phyloP scores from a whole-genome alignment of 2,888 invertebrate genomes.

The Trichopria drosophilae region DNA sequence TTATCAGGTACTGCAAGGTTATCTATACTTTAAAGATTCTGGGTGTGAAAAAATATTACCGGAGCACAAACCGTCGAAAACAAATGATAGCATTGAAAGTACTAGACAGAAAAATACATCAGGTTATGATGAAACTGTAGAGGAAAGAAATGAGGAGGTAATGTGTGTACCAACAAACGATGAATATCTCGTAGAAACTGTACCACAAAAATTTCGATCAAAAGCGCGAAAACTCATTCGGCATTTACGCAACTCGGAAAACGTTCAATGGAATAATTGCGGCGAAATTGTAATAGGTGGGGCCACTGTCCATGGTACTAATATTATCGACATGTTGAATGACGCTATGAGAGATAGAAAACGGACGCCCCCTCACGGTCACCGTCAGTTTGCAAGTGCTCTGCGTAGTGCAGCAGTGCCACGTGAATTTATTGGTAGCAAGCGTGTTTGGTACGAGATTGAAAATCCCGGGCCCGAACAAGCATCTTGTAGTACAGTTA shows the following conservation, averaged over 20 bases:
- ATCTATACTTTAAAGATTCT: slow-evolving; percentile 7
- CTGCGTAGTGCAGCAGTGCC: no score
- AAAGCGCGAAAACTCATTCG: slow-evolving; percentile 5
- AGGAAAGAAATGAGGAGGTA: not conserved
- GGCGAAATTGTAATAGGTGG: slow-evolving; percentile 15
- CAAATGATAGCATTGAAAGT: no score
- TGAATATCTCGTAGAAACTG: not conserved
- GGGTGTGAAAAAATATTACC: no score
- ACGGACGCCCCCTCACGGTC: not conserved
- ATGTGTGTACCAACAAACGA: not conserved
- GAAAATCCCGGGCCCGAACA: slow-evolving; percentile 20
- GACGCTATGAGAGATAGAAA: slow-evolving; percentile 14
- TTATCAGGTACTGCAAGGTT: slow-evolving; percentile 19
- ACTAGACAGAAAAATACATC: no score
- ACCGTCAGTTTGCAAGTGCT: no score
- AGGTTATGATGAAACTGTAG: not conserved
- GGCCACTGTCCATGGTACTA: not conserved
- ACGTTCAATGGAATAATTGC: slow-evolving; percentile 15
- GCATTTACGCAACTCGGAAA: not conserved
- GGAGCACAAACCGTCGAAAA: no score
- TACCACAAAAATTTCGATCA: slow-evolving; percentile 6
- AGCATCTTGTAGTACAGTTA: no score
- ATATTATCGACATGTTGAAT: slow-evolving; percentile 23
- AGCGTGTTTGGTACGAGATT: slow-evolving; percentile 2
- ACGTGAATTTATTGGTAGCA: slow-evolving; percentile 14